These are phyloP conservation scores for Paraplagusia blochii DNA, from an alignment of 2,113 vertebrate species.

Conservation along the genomic window DNA sequence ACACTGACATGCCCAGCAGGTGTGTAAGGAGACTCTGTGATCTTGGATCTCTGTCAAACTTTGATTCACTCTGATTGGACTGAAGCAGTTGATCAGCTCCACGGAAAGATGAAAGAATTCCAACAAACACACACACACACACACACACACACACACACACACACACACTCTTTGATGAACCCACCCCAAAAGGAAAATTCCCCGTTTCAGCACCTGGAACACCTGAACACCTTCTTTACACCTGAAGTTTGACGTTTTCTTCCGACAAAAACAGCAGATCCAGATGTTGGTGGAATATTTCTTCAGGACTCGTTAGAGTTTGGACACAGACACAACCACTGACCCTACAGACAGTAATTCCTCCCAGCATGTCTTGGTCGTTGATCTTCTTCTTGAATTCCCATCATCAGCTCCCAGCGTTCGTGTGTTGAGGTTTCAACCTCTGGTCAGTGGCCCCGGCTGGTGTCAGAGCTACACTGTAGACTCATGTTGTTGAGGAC, in stretches of 20 bases:
- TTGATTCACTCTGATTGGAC: slow-evolving; percentile 54
- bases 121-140: slow-evolving; percentile 2
- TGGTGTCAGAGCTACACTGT: no score
- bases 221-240: slow-evolving; percentile 1
- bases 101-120: slow-evolving; percentile 21
- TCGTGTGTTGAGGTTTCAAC: no score
- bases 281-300: no score
- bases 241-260: background rate
- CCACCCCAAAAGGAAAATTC: slow-evolving; percentile 23
- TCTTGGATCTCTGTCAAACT: slow-evolving; percentile 67
- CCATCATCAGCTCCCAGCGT: no score
- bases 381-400: no score
- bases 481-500: no score
- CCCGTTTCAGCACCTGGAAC: slow-evolving; percentile 4
- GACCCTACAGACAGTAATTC: background rate
- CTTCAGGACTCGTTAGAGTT: no score
- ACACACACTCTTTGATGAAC: slow-evolving; percentile 3
- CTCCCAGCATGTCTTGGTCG: no score
- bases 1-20: slow-evolving; percentile 67
- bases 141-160: background rate
- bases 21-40: slow-evolving; percentile 59
- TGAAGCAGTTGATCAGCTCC: slow-evolving; percentile 30
- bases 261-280: no score
- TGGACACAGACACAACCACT: no score
- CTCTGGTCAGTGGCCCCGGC: no score